These are phyloP conservation scores for Caranx ignobilis DNA, from an alignment of 2,113 vertebrate genomes.

Conservation along the genomic window DNA sequence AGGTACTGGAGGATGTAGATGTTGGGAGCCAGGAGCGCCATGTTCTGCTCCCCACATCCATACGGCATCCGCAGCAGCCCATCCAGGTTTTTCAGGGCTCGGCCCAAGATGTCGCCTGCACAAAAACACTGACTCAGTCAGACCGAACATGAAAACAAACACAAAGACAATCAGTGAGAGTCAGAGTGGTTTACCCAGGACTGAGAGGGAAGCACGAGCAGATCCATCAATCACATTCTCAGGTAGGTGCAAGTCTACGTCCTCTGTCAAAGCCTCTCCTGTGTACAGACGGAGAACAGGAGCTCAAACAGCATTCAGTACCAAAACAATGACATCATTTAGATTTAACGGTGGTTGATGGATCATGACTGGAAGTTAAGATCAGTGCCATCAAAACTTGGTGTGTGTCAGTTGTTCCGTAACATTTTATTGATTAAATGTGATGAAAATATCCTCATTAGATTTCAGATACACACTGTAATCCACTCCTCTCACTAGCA, in stretches of 20 bases:
- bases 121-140: not conserved
- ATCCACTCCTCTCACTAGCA: too few relatives aligned
- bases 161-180: too few relatives aligned
- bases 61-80: constrained; percentile 89
- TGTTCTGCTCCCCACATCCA: constrained; percentile 93
- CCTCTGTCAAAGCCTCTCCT: constrained; percentile 65
- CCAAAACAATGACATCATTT: not conserved
- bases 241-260: constrained; percentile 65
- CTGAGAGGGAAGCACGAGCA: constrained; percentile 63
- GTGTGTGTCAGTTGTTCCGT: too few relatives aligned
- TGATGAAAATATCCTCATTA: too few relatives aligned
- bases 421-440: constrained; percentile 50
- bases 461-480: too few relatives aligned
- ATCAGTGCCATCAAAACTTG: too few relatives aligned
- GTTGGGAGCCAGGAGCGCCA: constrained; percentile 89
- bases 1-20: constrained; percentile 91
- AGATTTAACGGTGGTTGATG: not conserved
- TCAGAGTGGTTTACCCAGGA: constrained; percentile 70
- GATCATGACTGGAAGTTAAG: too few relatives aligned
- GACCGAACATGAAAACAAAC: not conserved
- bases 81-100: constrained; percentile 87
- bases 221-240: constrained; percentile 73
- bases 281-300: constrained; percentile 28
- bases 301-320: not conserved
- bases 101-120: constrained; percentile 89